These are phyloP conservation scores for Laothoe populi DNA, from an alignment of 2,888 invertebrate species.

Conservation along the genomic window DNA sequence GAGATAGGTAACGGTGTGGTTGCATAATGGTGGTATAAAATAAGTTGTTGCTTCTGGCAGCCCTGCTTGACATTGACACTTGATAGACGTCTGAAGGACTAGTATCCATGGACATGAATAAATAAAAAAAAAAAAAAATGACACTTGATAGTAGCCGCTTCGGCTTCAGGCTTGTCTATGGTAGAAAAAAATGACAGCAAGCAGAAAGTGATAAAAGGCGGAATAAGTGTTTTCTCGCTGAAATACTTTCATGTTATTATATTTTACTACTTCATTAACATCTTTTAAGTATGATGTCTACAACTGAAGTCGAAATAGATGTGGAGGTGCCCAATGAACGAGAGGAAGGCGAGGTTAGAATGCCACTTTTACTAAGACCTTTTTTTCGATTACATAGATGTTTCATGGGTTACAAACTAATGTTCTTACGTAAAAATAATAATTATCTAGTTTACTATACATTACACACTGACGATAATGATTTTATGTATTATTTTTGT, in stretches of 20 bases:
- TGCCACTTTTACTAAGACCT: conserved; percentile 42
- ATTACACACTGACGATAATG: too few relatives aligned
- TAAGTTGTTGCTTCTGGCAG: too few relatives aligned
- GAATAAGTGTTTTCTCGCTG: conserved; percentile 59
- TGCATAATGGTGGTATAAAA: too few relatives aligned
- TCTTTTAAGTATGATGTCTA: conserved; percentile 73
- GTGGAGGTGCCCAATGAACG: conserved; percentile 85
- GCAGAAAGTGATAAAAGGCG: conserved; percentile 53
- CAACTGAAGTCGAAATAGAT: conserved; percentile 86
- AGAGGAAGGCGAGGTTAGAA: conserved; percentile 88
- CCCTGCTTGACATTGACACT: too few relatives aligned
- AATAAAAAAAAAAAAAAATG: too few relatives aligned
- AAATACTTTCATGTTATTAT: conserved; percentile 63
- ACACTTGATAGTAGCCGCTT: too few relatives aligned
- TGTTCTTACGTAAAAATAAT: background rate
- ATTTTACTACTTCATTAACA: conserved; percentile 45
- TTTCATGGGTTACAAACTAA: background rate
- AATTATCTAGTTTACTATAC: background rate
- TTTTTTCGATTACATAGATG: conserved; percentile 15
- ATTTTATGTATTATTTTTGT: background rate
- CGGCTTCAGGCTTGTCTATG: conserved; percentile 29
- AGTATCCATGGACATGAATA: too few relatives aligned
- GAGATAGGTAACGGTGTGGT: too few relatives aligned
- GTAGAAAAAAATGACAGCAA: conserved; percentile 51
- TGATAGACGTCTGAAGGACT: too few relatives aligned